These are phyloP conservation scores for Hippocampus kuda DNA, from an alignment of 2,797 vertebrate genomes.

Conservation along the genomic window DNA sequence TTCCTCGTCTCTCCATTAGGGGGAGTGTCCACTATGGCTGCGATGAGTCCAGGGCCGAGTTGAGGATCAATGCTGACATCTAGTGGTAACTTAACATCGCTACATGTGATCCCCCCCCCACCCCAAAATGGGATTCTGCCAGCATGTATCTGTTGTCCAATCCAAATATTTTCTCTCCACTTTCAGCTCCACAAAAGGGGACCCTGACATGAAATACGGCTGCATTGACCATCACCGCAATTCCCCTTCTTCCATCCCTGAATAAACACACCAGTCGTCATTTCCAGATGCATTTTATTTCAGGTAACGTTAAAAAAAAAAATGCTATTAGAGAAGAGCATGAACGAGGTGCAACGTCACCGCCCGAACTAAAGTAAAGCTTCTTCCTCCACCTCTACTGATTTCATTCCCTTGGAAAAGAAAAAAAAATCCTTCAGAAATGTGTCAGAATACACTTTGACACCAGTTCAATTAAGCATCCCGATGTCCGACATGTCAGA, in stretches of 20 bases:
- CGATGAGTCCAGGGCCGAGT: constrained; percentile 38
- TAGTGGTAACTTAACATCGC: constrained; percentile 60
- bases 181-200: not conserved
- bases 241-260: not conserved
- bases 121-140: not conserved
- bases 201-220: not conserved
- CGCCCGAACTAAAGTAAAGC: constrained; percentile 58
- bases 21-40: constrained; percentile 43
- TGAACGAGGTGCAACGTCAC: constrained; percentile 44
- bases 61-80: constrained; percentile 64
- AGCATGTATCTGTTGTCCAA: too few species aligned
- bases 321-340: constrained; percentile 24
- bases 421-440: constrained; percentile 41
- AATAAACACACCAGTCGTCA: not conserved
- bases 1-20: constrained; percentile 27
- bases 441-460: constrained; percentile 47
- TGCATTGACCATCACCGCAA: not conserved
- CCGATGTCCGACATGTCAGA: constrained; percentile 26
- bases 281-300: constrained; percentile 1
- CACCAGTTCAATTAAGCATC: constrained; percentile 23
- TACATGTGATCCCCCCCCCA: too few species aligned
- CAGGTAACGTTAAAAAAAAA: constrained; percentile 50
- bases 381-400: constrained; percentile 54
- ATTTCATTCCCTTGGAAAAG: constrained; percentile 30
- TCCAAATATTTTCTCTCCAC: not conserved